A percentile compares a stretch with the other conserved stretches of the same genome.
Conservation (phyloP, 2,797 vertebrate genomes). For the Poliocrania exsul region DNA sequence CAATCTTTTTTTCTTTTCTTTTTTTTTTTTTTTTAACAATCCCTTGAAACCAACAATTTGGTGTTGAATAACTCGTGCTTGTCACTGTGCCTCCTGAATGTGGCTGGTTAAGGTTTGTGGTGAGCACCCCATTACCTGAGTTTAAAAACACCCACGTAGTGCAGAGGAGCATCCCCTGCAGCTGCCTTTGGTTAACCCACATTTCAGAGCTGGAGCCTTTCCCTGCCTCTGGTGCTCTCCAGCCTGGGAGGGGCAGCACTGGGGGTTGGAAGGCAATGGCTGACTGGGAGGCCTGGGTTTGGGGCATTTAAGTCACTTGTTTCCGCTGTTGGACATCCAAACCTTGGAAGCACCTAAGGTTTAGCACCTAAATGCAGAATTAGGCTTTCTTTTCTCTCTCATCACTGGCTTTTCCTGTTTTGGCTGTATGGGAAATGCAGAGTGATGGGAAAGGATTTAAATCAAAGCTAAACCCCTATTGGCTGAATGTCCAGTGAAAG, state of each 20-base stretch:
- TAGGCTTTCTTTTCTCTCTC: background rate
- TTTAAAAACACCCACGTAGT: accelerated
- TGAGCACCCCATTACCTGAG: background rate
- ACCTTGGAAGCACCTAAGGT: background rate
- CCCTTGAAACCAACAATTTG: background rate
- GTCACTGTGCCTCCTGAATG: accelerated
- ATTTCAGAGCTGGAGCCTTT: background rate
- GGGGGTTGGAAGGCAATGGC: background rate
- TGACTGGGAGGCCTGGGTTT: background rate
- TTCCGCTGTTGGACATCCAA: background rate
- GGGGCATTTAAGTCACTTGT: accelerated
- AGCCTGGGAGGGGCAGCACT: background rate
- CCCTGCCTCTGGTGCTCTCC: background rate
- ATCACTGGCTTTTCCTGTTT: background rate
- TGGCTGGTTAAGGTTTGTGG: background rate
- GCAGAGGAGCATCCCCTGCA: background rate
- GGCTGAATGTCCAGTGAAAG: background rate
- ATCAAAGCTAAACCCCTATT: background rate
- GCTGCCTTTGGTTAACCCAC: background rate
- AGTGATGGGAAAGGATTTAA: background rate
- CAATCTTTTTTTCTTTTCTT: no score
- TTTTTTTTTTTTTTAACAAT: background rate
- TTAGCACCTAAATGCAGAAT: background rate
- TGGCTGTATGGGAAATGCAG: accelerated
- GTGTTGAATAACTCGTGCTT: background rate